Conservation (phyloP, 2,888 invertebrate genomes). For the Hemicrepidius hirtus region DNA sequence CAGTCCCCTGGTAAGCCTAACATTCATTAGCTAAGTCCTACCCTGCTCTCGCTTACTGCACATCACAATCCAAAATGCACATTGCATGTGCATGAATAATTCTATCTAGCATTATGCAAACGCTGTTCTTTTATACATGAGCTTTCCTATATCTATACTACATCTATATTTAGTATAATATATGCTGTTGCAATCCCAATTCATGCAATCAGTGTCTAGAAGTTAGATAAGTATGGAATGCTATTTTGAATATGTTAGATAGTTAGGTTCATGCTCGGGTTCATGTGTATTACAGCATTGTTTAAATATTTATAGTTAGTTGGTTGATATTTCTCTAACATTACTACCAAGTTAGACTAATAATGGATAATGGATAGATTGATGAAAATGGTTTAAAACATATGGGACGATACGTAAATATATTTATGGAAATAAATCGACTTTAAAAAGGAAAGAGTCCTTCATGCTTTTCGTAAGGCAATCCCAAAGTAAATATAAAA, state of each 20-base stretch:
- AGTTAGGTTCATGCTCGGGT: neutral
- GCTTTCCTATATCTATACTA: neutral
- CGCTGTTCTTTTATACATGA: neutral
- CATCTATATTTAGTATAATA: neutral
- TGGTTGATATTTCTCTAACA: too few species aligned
- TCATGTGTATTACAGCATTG: too few species aligned
- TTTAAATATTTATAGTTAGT: too few species aligned
- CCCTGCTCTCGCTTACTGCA: constrained; percentile 51
- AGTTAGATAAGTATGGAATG: constrained; percentile 3
- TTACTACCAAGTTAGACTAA: too few species aligned
- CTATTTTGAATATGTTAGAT: neutral
- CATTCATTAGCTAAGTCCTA: constrained; percentile 52
- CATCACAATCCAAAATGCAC: constrained; percentile 22
- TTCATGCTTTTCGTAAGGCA: too few species aligned
- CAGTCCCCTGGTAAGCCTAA: constrained; percentile 93
- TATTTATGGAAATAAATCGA: too few species aligned
- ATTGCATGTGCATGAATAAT: constrained; percentile 46
- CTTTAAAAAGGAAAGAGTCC: too few species aligned
- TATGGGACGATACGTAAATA: too few species aligned
- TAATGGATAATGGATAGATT: too few species aligned
- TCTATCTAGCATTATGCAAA: constrained; percentile 1
- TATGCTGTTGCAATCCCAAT: constrained; percentile 16
- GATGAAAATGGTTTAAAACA: too few species aligned
- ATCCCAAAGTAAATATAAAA: too few species aligned
- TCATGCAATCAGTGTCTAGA: constrained; percentile 24